These are phyloP conservation scores for Pristionchus exspectatus DNA, from an alignment of 2,888 invertebrate species.

Conservation along the genomic window DNA sequence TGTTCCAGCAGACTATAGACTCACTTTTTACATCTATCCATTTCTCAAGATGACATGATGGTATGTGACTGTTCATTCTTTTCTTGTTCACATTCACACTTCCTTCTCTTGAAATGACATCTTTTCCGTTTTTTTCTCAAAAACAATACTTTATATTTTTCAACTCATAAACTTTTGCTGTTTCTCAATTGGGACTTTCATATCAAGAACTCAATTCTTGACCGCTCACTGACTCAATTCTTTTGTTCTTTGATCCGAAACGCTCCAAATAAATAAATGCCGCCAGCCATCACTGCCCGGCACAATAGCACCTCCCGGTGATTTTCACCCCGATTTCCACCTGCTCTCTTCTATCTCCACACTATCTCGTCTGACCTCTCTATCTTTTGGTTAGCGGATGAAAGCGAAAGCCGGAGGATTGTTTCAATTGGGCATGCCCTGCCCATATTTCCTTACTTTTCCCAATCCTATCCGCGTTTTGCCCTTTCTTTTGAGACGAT, in stretches of 20 bases:
- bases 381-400: background rate
- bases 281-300: background rate
- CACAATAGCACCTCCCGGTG: background rate
- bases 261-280: background rate
- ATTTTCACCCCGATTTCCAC: background rate
- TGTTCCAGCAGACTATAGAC: constrained; percentile 23
- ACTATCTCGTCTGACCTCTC: background rate
- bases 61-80: background rate
- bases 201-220: too few species aligned
- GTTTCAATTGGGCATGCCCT: constrained; percentile 16
- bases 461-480: constrained; percentile 7
- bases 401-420: background rate
- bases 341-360: background rate
- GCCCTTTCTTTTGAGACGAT: background rate
- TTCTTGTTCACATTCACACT: background rate
- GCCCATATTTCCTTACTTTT: background rate
- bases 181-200: background rate
- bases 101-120: background rate
- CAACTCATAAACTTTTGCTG: background rate
- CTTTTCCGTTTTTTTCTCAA: background rate
- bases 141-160: background rate
- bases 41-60: background rate
- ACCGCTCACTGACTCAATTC: too few species aligned
- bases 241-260: background rate
- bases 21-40: background rate